Conservation (phyloP, 2,797 vertebrate genomes). For the Valencia hispanica region DNA sequence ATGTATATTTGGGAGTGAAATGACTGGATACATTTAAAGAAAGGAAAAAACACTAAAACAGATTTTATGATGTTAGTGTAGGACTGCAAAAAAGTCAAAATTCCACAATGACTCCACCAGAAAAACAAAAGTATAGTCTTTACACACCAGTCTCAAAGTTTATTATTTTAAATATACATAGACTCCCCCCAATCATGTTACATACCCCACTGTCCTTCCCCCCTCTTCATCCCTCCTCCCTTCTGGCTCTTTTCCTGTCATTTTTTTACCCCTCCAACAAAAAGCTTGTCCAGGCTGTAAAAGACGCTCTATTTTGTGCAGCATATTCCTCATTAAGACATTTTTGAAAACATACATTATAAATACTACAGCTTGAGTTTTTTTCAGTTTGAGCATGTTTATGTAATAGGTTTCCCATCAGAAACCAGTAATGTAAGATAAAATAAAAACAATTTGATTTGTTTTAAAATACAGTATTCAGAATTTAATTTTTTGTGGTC, state of each 20-base stretch:
- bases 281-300: slow-evolving; percentile 72
- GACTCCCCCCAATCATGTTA: slow-evolving; percentile 66
- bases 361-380: slow-evolving; percentile 77
- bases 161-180: slow-evolving; percentile 86
- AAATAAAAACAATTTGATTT: background rate
- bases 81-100: background rate
- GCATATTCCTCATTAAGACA: slow-evolving; percentile 86
- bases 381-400: slow-evolving; percentile 14
- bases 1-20: background rate
- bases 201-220: slow-evolving; percentile 65
- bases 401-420: background rate
- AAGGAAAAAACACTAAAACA: background rate
- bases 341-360: slow-evolving; percentile 82
- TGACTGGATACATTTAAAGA: background rate
- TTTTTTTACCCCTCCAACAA: slow-evolving; percentile 47
- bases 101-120: background rate
- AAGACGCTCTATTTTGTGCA: slow-evolving; percentile 82
- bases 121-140: slow-evolving; percentile 36
- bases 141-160: slow-evolving; percentile 79
- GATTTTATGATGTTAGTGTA: background rate
- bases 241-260: slow-evolving; percentile 28
- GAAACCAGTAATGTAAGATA: background rate
- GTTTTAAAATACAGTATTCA: background rate
- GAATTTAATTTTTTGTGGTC: background rate
- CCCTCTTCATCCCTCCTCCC: slow-evolving; percentile 37